phyloP scores from a whole-genome alignment of 1,140 invertebrate genomes.

The Pogonognathellus flavescens region DNA sequence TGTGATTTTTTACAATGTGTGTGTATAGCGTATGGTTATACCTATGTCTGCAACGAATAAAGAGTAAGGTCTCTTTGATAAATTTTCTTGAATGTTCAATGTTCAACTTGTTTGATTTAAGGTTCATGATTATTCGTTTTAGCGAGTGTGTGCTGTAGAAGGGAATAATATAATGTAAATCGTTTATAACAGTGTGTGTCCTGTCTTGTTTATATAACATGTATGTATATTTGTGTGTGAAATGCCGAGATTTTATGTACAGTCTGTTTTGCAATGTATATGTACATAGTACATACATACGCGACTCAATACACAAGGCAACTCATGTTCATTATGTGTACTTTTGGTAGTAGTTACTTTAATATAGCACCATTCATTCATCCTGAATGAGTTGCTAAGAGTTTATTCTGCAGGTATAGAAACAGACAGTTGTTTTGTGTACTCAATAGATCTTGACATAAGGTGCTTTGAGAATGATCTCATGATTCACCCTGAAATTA shows the following conservation, averaged over 20 bases:
- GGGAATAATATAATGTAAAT: constrained; percentile 16
- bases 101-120: constrained; percentile 27
- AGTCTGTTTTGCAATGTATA: background rate
- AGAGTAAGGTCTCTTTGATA: constrained; percentile 13
- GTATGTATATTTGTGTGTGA: too few relatives aligned
- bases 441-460: constrained; percentile 8
- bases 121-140: background rate
- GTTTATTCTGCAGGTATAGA: too few relatives aligned
- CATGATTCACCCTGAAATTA: constrained; percentile 6
- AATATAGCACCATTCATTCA: background rate
- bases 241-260: too few relatives aligned
- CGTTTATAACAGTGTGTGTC: too few relatives aligned
- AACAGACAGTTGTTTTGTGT: too few relatives aligned
- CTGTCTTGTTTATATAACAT: too few relatives aligned
- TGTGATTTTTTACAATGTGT: too few relatives aligned
- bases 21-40: too few relatives aligned
- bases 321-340: background rate
- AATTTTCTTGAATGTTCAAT: constrained; percentile 26
- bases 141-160: background rate
- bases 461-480: constrained; percentile 16
- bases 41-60: background rate
- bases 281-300: background rate
- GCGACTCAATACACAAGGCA: background rate
- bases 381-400: too few relatives aligned
- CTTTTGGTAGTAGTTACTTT: background rate